Conservation (phyloP, 2,888 invertebrate species). For the Clanis bilineata region DNA sequence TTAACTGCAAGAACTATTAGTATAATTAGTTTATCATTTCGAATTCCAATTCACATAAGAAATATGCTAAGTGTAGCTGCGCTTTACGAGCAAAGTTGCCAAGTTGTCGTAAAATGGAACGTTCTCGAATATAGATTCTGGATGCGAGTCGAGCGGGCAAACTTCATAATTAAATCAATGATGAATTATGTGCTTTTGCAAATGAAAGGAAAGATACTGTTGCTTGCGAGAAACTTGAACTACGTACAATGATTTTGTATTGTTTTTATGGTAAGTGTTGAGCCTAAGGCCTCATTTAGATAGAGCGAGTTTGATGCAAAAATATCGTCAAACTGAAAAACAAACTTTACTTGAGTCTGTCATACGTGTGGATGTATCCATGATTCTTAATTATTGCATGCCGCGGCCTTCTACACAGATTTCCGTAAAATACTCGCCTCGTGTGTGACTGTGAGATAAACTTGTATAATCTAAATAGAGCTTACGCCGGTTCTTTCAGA, state of each 20-base stretch:
- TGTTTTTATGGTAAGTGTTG: neutral
- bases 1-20: conserved; percentile 30
- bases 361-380: no score
- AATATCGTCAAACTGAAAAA: no score
- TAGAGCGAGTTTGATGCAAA: no score
- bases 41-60: conserved; percentile 21
- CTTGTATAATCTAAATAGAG: no score
- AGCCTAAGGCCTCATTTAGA: no score
- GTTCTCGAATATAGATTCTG: conserved; percentile 5
- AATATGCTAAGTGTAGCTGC: conserved; percentile 29
- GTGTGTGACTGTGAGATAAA: no score
- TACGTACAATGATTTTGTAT: neutral
- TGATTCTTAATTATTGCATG: no score
- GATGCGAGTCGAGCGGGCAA: conserved; percentile 1
- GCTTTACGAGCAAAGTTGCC: conserved; percentile 32
- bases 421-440: no score
- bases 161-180: conserved; percentile 22
- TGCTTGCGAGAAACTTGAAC: neutral
- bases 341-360: no score
- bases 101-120: conserved; percentile 11
- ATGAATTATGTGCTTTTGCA: conserved; percentile 9
- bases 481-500: no score
- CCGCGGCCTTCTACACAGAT: no score
- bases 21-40: conserved; percentile 26
- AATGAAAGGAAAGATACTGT: conserved; percentile 2